Percentiles rank a stretch among this genome's conserved stretches.
phyloP scores from a whole-genome alignment of 2,797 vertebrate species.

The Chloroceryle inda region DNA sequence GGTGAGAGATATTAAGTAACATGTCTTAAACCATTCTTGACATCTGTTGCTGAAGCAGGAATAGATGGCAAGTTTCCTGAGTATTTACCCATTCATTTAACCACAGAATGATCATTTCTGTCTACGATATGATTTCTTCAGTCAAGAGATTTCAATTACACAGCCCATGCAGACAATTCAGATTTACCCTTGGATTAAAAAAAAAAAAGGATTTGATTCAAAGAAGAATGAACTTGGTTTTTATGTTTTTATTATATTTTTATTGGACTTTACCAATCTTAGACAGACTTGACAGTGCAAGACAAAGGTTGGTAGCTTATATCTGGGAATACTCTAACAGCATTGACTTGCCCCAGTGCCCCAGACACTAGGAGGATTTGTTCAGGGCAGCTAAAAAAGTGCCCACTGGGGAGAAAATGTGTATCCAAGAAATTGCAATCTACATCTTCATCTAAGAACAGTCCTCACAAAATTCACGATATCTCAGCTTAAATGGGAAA shows the following conservation, averaged over 20 bases:
- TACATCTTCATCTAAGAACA: not conserved
- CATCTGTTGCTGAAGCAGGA: slow-evolving; percentile 42
- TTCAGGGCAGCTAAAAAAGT: not conserved
- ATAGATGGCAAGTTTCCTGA: not conserved
- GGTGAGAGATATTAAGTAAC: slow-evolving; percentile 42
- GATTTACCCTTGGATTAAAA: slow-evolving; percentile 33
- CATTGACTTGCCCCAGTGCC: not conserved
- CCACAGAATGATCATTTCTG: not conserved
- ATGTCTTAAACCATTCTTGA: slow-evolving; percentile 40
- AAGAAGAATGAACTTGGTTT: not conserved
- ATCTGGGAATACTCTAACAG: not conserved
- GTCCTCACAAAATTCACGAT: not conserved
- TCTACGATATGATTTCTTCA: not conserved
- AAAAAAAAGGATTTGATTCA: not conserved
- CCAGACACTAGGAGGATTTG: not conserved
- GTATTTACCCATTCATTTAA: slow-evolving; percentile 50
- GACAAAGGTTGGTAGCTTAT: not conserved
- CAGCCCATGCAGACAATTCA: slow-evolving; percentile 35
- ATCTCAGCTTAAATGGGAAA: not conserved
- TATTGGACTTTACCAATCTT: not conserved
- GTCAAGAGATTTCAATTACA: slow-evolving; percentile 56
- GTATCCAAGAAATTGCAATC: not conserved
- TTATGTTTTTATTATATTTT: not conserved
- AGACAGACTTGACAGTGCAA: not conserved
- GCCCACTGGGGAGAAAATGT: not conserved